A percentile compares a stretch with the other conserved stretches of the same genome.
These are phyloP conservation scores for Ophonus ardosiacus DNA, from an alignment of 2,888 invertebrate species.

Conservation along the genomic window DNA sequence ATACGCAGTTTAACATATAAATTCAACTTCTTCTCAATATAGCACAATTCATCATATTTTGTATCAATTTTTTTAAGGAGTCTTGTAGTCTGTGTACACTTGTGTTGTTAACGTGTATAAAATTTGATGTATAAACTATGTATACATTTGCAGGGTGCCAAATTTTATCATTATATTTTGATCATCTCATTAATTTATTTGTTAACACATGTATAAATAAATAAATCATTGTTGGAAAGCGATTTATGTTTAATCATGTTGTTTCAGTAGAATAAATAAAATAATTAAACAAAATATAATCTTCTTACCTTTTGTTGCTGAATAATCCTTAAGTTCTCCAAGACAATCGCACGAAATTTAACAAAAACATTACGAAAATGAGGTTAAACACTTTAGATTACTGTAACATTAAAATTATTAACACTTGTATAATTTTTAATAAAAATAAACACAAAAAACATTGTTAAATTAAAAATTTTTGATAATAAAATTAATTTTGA, in stretches of 20 bases:
- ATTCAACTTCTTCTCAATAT: background rate
- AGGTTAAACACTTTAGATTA: background rate
- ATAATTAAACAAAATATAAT: background rate
- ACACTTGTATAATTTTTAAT: background rate
- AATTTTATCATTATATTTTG: slow-evolving; percentile 47
- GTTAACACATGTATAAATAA: slow-evolving; percentile 53
- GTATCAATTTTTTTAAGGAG: slow-evolving; percentile 51
- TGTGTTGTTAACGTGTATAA: slow-evolving; percentile 32
- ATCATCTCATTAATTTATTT: slow-evolving; percentile 55
- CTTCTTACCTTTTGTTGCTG: background rate
- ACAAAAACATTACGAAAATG: background rate
- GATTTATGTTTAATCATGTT: slow-evolving; percentile 18
- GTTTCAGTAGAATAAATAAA: slow-evolving; percentile 10
- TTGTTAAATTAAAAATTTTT: background rate
- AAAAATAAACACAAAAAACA: background rate
- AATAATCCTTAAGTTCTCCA: background rate
- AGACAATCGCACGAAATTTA: background rate
- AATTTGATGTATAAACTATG: slow-evolving; percentile 51
- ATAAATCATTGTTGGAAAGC: slow-evolving; percentile 54
- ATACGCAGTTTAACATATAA: slow-evolving; percentile 61
- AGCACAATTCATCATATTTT: slow-evolving; percentile 54
- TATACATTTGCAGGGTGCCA: slow-evolving; percentile 59
- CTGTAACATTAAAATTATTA: background rate
- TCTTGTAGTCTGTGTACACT: slow-evolving; percentile 39
- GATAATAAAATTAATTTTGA: background rate